Evolutionary conservation across 2,797 vertebrate genomes (phyloP).

Genomic region (Epinephelus malabaricus): DNA sequence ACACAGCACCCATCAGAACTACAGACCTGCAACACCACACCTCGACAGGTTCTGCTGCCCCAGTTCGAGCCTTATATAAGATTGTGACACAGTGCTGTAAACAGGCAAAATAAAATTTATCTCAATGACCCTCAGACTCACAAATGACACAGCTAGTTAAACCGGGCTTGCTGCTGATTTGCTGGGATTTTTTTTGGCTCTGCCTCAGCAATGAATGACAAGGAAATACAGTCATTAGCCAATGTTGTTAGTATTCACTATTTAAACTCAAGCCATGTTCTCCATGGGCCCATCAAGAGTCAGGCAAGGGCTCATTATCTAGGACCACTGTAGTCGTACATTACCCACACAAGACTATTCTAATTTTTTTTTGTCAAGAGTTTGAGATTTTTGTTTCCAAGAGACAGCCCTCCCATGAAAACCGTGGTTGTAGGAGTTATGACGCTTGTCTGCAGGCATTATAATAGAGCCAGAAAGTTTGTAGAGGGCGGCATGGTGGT

Average conservation of each 20-base stretch:
- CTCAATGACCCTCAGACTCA: background rate
- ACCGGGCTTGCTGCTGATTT: constrained; percentile 6
- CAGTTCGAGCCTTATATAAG: constrained; percentile 26
- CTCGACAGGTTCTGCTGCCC: constrained; percentile 5
- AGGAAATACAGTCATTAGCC: constrained; percentile 17
- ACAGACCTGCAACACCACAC: background rate
- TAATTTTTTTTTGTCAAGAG: background rate
- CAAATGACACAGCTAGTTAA: constrained; percentile 28
- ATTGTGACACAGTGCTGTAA: background rate
- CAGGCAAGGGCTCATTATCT: background rate
- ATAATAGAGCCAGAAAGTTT: no score
- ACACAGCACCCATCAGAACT: constrained; percentile 10
- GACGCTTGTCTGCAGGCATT: no score
- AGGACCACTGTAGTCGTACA: background rate
- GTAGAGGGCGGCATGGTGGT: no score
- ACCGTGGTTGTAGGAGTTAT: background rate
- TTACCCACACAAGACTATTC: background rate
- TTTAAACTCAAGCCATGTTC: background rate
- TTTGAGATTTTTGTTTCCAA: background rate
- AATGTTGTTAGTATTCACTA: constrained; percentile 1
- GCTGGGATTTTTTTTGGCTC: background rate
- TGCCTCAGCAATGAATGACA: background rate
- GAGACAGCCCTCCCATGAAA: background rate
- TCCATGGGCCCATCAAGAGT: background rate
- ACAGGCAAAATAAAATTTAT: constrained; percentile 19